phyloP scores from a whole-genome alignment of 2,797 vertebrate genomes.

The Sardinella longiceps region DNA sequence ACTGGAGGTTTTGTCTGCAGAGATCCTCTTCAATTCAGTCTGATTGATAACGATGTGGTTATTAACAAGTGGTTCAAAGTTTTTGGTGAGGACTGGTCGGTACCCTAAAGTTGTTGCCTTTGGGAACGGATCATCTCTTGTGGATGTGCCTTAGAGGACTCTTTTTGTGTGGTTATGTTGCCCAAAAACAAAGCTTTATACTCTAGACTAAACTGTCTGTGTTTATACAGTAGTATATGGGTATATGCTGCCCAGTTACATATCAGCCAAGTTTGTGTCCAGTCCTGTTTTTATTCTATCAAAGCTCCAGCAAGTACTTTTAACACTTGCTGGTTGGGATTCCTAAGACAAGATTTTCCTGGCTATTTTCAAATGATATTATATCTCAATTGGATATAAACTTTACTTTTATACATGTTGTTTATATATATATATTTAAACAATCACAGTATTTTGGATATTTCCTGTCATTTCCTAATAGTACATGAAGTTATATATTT shows the following conservation, averaged over 20 bases:
- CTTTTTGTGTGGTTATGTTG: neutral
- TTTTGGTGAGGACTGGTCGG: neutral
- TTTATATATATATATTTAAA: constrained; percentile 82
- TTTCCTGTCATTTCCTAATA: constrained; percentile 81
- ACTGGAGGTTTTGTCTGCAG: constrained; percentile 21
- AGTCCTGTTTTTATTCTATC: neutral
- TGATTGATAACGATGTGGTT: neutral
- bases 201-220: neutral
- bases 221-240: constrained; percentile 23
- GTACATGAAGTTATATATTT: constrained; percentile 84
- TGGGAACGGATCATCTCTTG: constrained; percentile 25
- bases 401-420: constrained; percentile 86
- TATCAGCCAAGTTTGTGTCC: constrained; percentile 27
- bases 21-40: constrained; percentile 4
- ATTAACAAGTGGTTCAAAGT: neutral
- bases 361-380: constrained; percentile 37
- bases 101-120: neutral
- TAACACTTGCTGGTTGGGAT: constrained; percentile 13
- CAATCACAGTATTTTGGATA: constrained; percentile 88
- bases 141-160: constrained; percentile 33
- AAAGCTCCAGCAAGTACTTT: constrained; percentile 28
- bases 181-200: constrained; percentile 43
- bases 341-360: constrained; percentile 14
- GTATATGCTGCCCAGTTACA: constrained; percentile 40
- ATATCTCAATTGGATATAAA: constrained; percentile 73